Base-by-base conservation (phyloP, 1,140 invertebrate genomes). In the Magallana ariakensis region DNA sequence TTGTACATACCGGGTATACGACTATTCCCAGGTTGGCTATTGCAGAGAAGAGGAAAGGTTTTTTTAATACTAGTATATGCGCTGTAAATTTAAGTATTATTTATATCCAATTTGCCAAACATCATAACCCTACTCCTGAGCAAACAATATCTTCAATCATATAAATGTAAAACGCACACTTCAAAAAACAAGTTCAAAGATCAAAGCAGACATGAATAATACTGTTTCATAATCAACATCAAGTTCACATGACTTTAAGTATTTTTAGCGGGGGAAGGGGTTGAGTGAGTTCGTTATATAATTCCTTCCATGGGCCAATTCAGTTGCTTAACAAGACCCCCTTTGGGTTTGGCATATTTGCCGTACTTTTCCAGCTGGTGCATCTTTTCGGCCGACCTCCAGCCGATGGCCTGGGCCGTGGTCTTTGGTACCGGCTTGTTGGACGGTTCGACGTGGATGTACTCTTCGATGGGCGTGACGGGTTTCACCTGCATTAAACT, bases 281-380 rank as follows among this genome's bases (percentile, higher is more conserved):
- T 46, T 46, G 33, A 46, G 33, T 5, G 33, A 46, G 33, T 46
- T 46, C 13, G 22, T 75, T 22, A 75, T 9, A 75, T 33, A 75
- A 94, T 92, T 15, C 91, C 93, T 70, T 94, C 94, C 19, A 84
- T 80, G 80, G 94, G 94, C 94, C 94, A 94, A 82, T 94, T 94
- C n/a, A 94, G 89, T 82, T 94, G 93, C 82, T 91, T 92, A 8
- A 94, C 89, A 26, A 94, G 89, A 16, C 91, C 91, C 19, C 94
- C 94, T 90, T 93, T 93, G 16, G 92, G 91, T 80, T 91, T 92
- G 9, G 92, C 92, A 85, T 94, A 94, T 85, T 89, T 90, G 13
- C 94, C 94, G 87, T 94, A 94, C 84, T 91, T 92, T 82, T 94
- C 94, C 53, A 94, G 87, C 10, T 89, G 88, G 19, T 92, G 89